Conservation (phyloP, 2,797 vertebrate species). For the Furcifer pardalis region DNA sequence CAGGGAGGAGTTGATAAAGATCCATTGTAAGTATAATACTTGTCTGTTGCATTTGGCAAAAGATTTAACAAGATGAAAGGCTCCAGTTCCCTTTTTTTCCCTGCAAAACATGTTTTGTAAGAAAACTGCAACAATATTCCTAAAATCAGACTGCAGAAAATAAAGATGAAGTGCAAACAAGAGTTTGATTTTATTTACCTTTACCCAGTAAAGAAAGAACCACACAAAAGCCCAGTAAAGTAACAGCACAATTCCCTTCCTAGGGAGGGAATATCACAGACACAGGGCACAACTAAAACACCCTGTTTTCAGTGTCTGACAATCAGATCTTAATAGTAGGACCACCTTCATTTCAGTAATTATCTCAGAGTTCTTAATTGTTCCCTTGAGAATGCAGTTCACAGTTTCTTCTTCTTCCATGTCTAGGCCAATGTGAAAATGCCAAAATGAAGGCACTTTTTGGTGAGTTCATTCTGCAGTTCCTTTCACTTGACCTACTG, state of each 20-base stretch:
- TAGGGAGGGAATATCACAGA: neutral
- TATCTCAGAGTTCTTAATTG: no score
- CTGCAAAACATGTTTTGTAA: conserved; percentile 68
- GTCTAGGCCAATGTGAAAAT: no score
- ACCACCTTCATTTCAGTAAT: no score
- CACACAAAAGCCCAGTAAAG: neutral
- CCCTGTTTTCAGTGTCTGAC: no score
- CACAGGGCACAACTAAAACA: no score
- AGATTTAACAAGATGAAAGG: conserved; percentile 86
- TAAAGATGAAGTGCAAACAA: conserved; percentile 8
- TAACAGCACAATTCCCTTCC: neutral
- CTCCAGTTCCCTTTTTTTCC: conserved; percentile 83
- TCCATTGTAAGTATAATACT: conserved; percentile 95
- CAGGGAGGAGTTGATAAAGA: conserved; percentile 94
- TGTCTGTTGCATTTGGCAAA: conserved; percentile 90
- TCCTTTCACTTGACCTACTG: no score
- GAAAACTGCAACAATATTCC: conserved; percentile 6
- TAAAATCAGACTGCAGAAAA: conserved; percentile 26
- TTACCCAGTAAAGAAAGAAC: neutral
- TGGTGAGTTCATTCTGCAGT: no score
- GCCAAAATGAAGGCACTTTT: no score
- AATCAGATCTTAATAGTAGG: no score
- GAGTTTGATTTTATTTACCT: neutral
- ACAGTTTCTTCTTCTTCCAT: no score
- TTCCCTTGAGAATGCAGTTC: no score